A percentile compares a stretch with the other conserved stretches of the same genome.
phyloP scores from a whole-genome alignment of 2,113 vertebrate genomes.

The Euleptes europaea region DNA sequence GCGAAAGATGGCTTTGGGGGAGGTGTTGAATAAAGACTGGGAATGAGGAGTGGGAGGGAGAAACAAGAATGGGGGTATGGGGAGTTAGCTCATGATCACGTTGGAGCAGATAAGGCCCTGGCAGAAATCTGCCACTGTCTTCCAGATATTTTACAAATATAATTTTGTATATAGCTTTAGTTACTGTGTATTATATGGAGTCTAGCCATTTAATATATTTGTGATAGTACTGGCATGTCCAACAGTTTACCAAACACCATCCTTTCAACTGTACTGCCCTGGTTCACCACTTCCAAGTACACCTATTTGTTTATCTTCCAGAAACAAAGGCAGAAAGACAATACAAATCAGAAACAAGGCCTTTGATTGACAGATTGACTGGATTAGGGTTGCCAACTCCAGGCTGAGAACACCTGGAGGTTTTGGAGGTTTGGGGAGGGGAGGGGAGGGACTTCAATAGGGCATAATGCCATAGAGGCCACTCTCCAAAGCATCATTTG shows the following conservation, averaged over 20 bases:
- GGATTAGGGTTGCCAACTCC: too few species aligned
- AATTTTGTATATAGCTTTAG: too few species aligned
- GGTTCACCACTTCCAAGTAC: neutral
- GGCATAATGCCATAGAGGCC: too few species aligned
- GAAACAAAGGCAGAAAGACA: neutral
- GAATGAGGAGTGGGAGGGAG: too few species aligned
- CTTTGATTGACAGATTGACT: neutral
- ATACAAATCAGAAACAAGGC: neutral
- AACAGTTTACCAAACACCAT: neutral
- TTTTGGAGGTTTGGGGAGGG: too few species aligned
- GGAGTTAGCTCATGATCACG: neutral
- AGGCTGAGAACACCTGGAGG: too few species aligned
- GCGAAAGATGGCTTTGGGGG: too few species aligned
- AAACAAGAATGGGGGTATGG: too few species aligned
- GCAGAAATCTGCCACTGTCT: neutral
- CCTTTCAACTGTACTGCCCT: neutral
- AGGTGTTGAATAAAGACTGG: too few species aligned
- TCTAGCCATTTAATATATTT: neutral
- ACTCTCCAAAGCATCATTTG: too few species aligned
- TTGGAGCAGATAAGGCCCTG: neutral
- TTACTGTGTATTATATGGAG: neutral
- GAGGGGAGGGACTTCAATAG: too few species aligned
- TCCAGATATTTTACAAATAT: neutral
- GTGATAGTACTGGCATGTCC: neutral
- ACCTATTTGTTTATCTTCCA: neutral